A percentile compares a stretch with the other conserved stretches of the same genome.
These are phyloP conservation scores for Malaclemys terrapin DNA, from an alignment of 2,113 vertebrate species.

Conservation along the genomic window DNA sequence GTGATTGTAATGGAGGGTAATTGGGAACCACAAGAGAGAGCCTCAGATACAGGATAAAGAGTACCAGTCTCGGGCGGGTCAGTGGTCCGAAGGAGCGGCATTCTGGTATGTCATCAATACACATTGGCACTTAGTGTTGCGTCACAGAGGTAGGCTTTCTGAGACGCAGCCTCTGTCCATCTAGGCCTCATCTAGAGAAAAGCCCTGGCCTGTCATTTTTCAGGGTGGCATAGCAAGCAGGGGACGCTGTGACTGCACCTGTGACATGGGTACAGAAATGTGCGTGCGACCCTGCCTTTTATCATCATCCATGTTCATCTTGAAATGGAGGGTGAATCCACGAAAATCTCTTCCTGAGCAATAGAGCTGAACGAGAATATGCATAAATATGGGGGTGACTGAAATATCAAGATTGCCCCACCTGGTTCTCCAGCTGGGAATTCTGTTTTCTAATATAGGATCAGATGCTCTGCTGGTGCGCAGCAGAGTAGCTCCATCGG, in stretches of 20 bases:
- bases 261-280: background rate
- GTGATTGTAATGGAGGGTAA: fast-evolving
- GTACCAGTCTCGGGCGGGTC: background rate
- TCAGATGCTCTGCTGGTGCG: slow-evolving; percentile 6
- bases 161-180: background rate
- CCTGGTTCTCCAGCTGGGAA: slow-evolving; percentile 33
- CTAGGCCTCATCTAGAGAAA: background rate
- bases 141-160: background rate
- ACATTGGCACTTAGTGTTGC: background rate
- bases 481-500: background rate
- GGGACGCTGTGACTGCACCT: background rate
- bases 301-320: background rate
- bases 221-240: background rate
- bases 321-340: fast-evolving
- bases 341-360: background rate
- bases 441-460: slow-evolving; percentile 40
- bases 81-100: background rate
- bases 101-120: background rate
- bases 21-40: background rate
- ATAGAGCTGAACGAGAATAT: background rate
- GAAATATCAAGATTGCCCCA: slow-evolving; percentile 47
- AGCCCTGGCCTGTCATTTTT: background rate
- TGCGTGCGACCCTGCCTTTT: background rate
- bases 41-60: background rate
- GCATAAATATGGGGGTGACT: background rate